Conservation (phyloP, 2,113 vertebrate species). For the Cryptomyrus ogoouensis region DNA sequence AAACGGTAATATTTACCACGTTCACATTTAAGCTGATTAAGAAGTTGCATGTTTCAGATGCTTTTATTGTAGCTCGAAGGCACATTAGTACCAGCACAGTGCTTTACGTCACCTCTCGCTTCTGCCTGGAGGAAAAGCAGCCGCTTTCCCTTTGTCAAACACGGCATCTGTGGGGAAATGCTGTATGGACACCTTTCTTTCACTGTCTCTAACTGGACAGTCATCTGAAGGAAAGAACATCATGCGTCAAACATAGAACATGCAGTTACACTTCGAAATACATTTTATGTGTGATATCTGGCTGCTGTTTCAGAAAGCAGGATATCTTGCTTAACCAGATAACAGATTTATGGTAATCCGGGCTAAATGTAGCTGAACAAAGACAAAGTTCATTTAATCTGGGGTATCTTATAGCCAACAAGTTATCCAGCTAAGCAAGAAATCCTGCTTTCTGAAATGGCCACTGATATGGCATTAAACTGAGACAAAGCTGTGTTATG, state of each 20-base stretch:
- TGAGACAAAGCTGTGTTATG: not conserved
- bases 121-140: not conserved
- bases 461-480: not conserved
- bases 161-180: slow-evolving; percentile 56
- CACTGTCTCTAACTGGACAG: slow-evolving; percentile 58
- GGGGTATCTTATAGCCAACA: not conserved
- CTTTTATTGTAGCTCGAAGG: not conserved
- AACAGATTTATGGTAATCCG: not conserved
- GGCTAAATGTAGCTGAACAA: not conserved
- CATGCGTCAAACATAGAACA: not conserved
- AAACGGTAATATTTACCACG: not conserved
- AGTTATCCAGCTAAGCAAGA: not conserved
- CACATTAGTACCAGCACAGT: not conserved
- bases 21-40: not conserved
- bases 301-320: not conserved
- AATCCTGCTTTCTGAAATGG: not conserved
- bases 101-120: not conserved
- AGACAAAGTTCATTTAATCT: not conserved
- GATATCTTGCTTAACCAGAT: not conserved
- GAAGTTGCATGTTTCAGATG: not conserved
- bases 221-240: slow-evolving; percentile 48
- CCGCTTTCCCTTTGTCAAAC: slow-evolving; percentile 29
- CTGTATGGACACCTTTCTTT: slow-evolving; percentile 59
- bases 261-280: not conserved
- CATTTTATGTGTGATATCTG: not conserved